Percentiles rank a stretch among this genome's conserved stretches.
Conservation (phyloP, 2,113 vertebrate genomes). For the Narcine bancroftii region DNA sequence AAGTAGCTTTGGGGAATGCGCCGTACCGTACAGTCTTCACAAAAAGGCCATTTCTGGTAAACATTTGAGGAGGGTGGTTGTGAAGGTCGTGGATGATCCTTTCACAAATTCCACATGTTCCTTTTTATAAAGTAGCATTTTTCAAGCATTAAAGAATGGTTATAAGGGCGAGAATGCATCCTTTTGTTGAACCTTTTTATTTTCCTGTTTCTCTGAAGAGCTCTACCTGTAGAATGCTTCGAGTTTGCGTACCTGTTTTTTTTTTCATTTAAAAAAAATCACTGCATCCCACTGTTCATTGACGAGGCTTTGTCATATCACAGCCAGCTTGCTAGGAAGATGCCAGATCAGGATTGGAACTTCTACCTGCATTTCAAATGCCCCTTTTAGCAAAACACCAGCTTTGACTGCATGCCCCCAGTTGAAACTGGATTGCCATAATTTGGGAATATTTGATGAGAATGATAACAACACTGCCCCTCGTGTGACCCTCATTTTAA, state of each 20-base stretch:
- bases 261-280: not conserved
- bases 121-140: conserved; percentile 19
- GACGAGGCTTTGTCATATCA: not conserved
- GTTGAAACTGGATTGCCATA: not conserved
- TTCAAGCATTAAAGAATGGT: conserved; percentile 29
- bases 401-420: not conserved
- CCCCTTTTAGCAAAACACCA: not conserved
- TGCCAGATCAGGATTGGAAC: not conserved
- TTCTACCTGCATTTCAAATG: not conserved
- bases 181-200: not conserved
- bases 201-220: not conserved
- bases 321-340: not conserved
- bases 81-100: conserved; percentile 46
- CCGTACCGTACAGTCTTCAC: conserved; percentile 20
- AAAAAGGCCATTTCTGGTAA: conserved; percentile 48
- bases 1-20: conserved; percentile 46
- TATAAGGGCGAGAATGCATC: not conserved
- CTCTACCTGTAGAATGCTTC: conserved; percentile 3
- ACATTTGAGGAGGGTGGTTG: conserved; percentile 41
- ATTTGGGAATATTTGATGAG: not conserved
- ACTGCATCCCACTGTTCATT: not conserved
- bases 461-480: not conserved
- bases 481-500: not conserved
- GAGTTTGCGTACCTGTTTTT: not conserved
- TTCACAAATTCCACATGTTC: conserved; percentile 57